These are phyloP conservation scores for Aphelinus atriplicis DNA, from an alignment of 1,140 invertebrate species.

Conservation along the genomic window DNA sequence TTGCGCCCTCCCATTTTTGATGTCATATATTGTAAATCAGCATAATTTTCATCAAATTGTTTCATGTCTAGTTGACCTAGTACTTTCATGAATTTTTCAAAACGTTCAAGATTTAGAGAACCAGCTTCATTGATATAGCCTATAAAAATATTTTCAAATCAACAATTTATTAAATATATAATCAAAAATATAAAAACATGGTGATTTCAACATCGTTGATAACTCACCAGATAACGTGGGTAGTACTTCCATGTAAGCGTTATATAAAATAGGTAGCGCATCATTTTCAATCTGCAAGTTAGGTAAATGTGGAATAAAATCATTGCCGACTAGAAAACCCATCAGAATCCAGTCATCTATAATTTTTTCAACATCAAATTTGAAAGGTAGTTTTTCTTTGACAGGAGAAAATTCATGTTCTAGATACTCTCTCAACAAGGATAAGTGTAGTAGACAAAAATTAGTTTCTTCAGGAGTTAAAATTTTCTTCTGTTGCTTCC, in stretches of 20 bases:
- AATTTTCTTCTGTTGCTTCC: slow-evolving; percentile 70
- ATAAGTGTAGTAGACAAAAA: slow-evolving; percentile 92
- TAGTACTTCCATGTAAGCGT: slow-evolving; percentile 87
- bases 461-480: slow-evolving; percentile 87
- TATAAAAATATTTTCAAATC: slow-evolving; percentile 54
- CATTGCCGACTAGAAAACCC: slow-evolving; percentile 96
- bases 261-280: slow-evolving; percentile 86
- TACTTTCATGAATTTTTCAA: slow-evolving; percentile 87
- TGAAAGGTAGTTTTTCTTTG: slow-evolving; percentile 73
- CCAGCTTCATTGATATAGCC: slow-evolving; percentile 95
- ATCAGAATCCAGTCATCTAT: slow-evolving; percentile 87
- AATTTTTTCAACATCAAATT: slow-evolving; percentile 83
- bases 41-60: slow-evolving; percentile 84
- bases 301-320: slow-evolving; percentile 95
- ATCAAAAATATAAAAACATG: slow-evolving; percentile 17
- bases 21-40: slow-evolving; percentile 88
- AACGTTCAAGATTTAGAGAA: slow-evolving; percentile 82
- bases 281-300: slow-evolving; percentile 93
- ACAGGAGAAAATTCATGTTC: slow-evolving; percentile 88
- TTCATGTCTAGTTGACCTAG: slow-evolving; percentile 83
- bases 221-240: slow-evolving; percentile 84
- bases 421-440: slow-evolving; percentile 91
- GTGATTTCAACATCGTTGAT: slow-evolving; percentile 30
- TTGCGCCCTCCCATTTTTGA: slow-evolving; percentile 73
- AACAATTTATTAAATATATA: background rate